Evolutionary conservation across 2,113 vertebrate genomes (phyloP).

Genomic region (Caretta caretta): DNA sequence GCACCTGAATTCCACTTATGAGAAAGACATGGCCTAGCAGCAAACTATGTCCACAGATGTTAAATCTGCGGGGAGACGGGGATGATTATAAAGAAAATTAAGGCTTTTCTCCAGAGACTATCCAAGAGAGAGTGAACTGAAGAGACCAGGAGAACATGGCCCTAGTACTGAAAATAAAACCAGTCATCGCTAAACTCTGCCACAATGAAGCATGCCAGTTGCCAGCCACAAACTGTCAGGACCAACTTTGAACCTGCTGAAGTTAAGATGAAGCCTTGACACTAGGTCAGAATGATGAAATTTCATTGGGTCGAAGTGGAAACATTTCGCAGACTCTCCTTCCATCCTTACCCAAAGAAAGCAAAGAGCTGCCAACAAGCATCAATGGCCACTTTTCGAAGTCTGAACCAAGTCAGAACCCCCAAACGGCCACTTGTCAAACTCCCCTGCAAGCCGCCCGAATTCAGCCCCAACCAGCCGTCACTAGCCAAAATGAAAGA

Average conservation of each 20-base stretch:
- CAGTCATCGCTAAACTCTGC: neutral
- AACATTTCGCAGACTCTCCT: neutral
- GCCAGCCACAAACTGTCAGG: neutral
- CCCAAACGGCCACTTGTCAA: neutral
- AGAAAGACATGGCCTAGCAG: neutral
- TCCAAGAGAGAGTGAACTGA: neutral
- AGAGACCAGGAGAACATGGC: neutral
- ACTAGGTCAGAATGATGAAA: neutral
- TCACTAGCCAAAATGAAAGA: neutral
- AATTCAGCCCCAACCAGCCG: neutral
- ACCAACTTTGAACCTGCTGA: neutral
- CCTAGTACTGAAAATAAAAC: neutral
- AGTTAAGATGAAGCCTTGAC: neutral
- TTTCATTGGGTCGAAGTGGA: neutral
- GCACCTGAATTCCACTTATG: neutral
- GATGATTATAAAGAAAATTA: neutral
- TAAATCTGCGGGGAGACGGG: neutral
- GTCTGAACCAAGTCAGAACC: neutral
- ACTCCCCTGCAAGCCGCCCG: neutral
- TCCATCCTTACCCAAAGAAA: neutral
- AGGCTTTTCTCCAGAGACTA: too few species aligned
- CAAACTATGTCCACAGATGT: neutral
- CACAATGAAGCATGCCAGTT: neutral
- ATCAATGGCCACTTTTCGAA: neutral
- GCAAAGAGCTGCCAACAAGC: neutral